Evolutionary conservation across 2,797 vertebrate genomes (phyloP).

Genomic region (Hephaestus fuliginosus): DNA sequence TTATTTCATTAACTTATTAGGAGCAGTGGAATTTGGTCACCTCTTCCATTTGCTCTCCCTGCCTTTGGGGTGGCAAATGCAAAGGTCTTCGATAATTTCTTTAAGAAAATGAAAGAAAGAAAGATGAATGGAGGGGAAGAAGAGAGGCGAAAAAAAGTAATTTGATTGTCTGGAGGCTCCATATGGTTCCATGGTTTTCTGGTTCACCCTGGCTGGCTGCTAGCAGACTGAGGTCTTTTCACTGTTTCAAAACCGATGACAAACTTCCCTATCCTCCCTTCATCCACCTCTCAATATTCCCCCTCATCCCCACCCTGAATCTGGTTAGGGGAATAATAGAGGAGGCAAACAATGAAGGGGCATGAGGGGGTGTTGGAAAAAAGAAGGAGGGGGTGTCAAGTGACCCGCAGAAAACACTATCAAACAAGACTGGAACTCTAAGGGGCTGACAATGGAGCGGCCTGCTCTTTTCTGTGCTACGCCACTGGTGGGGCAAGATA

Average conservation of each 20-base stretch:
- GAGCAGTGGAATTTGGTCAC: slow-evolving; percentile 74
- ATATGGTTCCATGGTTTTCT: slow-evolving; percentile 81
- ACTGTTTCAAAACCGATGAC: slow-evolving; percentile 75
- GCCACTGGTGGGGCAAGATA: slow-evolving; percentile 87
- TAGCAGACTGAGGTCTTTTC: slow-evolving; percentile 75
- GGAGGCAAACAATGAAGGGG: slow-evolving; percentile 80
- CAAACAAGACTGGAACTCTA: slow-evolving; percentile 86
- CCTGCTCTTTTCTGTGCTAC: slow-evolving; percentile 85
- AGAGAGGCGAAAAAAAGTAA: slow-evolving; percentile 71
- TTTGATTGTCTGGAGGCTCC: slow-evolving; percentile 82
- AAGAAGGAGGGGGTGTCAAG: slow-evolving; percentile 80
- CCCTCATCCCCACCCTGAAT: slow-evolving; percentile 80
- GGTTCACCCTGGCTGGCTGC: slow-evolving; percentile 73
- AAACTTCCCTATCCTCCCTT: slow-evolving; percentile 83
- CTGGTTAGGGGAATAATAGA: slow-evolving; percentile 87
- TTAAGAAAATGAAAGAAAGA: slow-evolving; percentile 66
- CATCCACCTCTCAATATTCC: slow-evolving; percentile 72
- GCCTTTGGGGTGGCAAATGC: slow-evolving; percentile 55
- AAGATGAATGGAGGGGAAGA: slow-evolving; percentile 43
- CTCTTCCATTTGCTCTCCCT: slow-evolving; percentile 45
- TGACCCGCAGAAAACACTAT: slow-evolving; percentile 87
- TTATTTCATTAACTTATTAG: slow-evolving; percentile 87
- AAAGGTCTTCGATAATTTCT: slow-evolving; percentile 77
- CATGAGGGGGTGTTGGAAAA: slow-evolving; percentile 65
- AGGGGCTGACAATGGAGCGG: slow-evolving; percentile 83